Evolutionary conservation across 2,113 vertebrate genomes (phyloP), one percentile per base, ranked within the genome.

Genomic region (Amphilophus citrinellus): DNA sequence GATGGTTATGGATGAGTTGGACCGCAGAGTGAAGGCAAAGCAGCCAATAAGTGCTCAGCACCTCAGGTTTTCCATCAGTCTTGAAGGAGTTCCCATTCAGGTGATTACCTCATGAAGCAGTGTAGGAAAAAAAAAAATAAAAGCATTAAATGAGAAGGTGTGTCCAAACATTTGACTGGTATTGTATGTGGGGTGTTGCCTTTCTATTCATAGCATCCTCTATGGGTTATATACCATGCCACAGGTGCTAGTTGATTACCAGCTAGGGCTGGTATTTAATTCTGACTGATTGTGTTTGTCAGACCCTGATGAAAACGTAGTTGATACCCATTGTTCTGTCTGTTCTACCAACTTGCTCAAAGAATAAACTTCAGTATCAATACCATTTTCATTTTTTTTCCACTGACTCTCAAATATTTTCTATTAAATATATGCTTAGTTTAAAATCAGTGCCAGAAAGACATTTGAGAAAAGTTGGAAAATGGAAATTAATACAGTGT

Each of bases 271-370:
- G 44, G 1, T 71, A 50, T 71, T 71, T 53, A 50, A 71, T 17
- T 71, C 66, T 30, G 66, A 71, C 44, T 32, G 44, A 73, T 27
- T 1, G 27, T 53, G 44, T 73, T 73, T 73, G 17, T 73, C 44
- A 73, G 3, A 17, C 15, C 4, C 14, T 50, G 47, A 73, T 53
- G 17, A 53, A 11, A 47, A 73, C 27, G 0, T 5, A 32, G 63
- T 44, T 20, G 5, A 0, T 24, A 15, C 6, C 2, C 15, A 13
- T 11, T 73, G 11, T 27, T 32, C 44, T 73, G 30, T n/a, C 11
- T 73, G 20, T 73, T 53, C 47, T 53, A 17, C 50, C 47, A 53
- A 20, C 10, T 73, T 73, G 27, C 47, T 73, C 5, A 18, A 32
- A 73, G 1, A 0, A 5, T 53, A 2, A 73, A 73, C 27, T 32